Evolutionary conservation across 2,888 invertebrate genomes (phyloP).

Genomic region (Diadegma fenestrale): DNA sequence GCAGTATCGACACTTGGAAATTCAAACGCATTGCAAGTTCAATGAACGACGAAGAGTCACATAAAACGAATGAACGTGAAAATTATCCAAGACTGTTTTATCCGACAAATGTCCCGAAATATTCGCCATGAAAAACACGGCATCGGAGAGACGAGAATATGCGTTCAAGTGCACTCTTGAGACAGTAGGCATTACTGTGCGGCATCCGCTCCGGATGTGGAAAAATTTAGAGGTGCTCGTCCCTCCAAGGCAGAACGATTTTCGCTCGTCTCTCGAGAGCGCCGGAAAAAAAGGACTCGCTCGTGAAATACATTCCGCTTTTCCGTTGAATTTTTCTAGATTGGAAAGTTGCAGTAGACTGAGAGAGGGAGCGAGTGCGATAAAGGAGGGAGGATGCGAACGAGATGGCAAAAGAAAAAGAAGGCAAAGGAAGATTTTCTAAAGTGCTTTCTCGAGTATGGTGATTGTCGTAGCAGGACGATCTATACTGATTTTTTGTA

Average conservation of each 20-base stretch:
- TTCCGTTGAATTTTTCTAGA: slow-evolving; percentile 42
- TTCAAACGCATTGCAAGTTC: not conserved
- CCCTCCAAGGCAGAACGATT: slow-evolving; percentile 43
- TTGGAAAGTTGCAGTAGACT: slow-evolving; percentile 45
- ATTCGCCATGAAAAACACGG: slow-evolving; percentile 25
- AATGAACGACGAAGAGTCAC: slow-evolving; percentile 8
- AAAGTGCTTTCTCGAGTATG: slow-evolving; percentile 61
- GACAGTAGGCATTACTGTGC: slow-evolving; percentile 43
- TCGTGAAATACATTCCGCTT: slow-evolving; percentile 30
- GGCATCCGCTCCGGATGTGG: slow-evolving; percentile 31
- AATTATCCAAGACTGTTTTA: not conserved
- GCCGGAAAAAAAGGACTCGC: slow-evolving; percentile 1
- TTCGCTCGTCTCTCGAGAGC: slow-evolving; percentile 18
- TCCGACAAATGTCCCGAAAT: slow-evolving; percentile 18
- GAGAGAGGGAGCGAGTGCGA: not conserved
- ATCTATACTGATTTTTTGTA: slow-evolving; percentile 24
- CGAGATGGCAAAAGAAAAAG: not conserved
- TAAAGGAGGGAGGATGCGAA: not conserved
- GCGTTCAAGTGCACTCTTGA: slow-evolving; percentile 59
- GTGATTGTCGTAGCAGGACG: slow-evolving; percentile 51
- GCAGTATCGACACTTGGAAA: not conserved
- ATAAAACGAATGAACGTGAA: slow-evolving; percentile 6
- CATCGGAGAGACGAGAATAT: slow-evolving; percentile 31
- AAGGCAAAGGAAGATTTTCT: slow-evolving; percentile 50
- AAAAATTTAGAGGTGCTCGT: slow-evolving; percentile 32